Evolutionary conservation across 2,113 vertebrate species (phyloP).

Genomic region (Polypterus senegalus): DNA sequence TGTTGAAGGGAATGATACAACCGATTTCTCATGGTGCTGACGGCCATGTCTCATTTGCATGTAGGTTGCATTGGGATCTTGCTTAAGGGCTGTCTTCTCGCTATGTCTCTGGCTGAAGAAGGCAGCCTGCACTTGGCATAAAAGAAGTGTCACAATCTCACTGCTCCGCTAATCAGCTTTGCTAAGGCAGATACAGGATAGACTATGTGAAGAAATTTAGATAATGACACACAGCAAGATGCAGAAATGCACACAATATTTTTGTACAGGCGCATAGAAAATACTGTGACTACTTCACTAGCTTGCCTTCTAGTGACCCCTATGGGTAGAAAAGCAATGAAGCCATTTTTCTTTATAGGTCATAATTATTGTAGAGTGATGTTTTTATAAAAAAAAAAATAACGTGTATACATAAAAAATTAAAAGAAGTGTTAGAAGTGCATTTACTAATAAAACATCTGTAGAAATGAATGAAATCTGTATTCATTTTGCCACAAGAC

Average conservation of each 20-base stretch:
- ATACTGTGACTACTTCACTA: conserved; percentile 49
- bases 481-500: no score
- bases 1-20: conserved; percentile 52
- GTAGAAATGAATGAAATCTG: no score
- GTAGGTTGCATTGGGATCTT: conserved; percentile 50
- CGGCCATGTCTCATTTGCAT: conserved; percentile 69
- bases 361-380: no score
- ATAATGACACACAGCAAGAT: conserved; percentile 42
- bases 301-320: conserved; percentile 90
- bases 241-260: conserved; percentile 33
- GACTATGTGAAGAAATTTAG: conserved; percentile 67
- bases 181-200: conserved; percentile 49
- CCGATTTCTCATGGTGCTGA: conserved; percentile 61
- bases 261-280: conserved; percentile 37
- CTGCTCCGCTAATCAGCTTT: conserved; percentile 67
- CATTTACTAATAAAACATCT: no score
- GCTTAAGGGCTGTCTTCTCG: conserved; percentile 64
- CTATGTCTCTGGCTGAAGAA: conserved; percentile 55
- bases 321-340: conserved; percentile 63
- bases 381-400: no score
- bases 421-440: no score
- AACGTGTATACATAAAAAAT: no score
- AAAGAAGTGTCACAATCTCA: conserved; percentile 62
- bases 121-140: conserved; percentile 50
- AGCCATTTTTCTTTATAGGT: no score